phyloP scores from a whole-genome alignment of 1,140 invertebrate species.

The Brachionus sp. region DNA sequence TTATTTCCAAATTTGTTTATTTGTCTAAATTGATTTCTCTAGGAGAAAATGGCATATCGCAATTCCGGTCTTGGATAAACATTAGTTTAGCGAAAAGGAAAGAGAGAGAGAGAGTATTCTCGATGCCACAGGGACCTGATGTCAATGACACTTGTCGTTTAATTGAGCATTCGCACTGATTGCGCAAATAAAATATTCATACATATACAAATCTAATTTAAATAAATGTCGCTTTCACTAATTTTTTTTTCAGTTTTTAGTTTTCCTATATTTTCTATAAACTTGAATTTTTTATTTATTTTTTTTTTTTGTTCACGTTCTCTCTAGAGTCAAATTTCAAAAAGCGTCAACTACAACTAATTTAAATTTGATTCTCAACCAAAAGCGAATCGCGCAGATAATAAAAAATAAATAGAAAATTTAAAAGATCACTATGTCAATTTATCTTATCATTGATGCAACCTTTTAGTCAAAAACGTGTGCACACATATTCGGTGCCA shows the following conservation, averaged over 20 bases:
- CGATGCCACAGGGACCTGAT: background rate
- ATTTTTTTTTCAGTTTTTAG: background rate
- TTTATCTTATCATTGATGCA: too few species aligned
- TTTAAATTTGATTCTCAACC: conserved; percentile 15
- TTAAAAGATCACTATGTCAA: too few species aligned
- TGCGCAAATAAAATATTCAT: conserved; percentile 16
- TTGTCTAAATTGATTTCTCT: conserved; percentile 39
- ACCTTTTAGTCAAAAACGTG: too few species aligned
- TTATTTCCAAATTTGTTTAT: conserved; percentile 42
- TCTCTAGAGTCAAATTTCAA: conserved; percentile 43
- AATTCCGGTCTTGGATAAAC: conserved; percentile 31
- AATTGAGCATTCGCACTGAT: background rate
- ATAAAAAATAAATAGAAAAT: background rate
- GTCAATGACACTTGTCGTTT: background rate
- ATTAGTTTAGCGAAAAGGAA: background rate
- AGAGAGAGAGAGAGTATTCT: too few species aligned
- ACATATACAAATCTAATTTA: background rate
- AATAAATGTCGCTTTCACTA: conserved; percentile 26
- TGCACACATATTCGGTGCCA: too few species aligned
- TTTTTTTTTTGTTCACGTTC: background rate
- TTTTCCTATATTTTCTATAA: background rate
- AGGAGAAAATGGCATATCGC: background rate
- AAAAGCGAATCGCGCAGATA: too few species aligned
- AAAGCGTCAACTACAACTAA: conserved; percentile 40
- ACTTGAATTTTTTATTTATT: too few species aligned